phyloP scores from a whole-genome alignment of 1,140 invertebrate genomes.

The Euborellia annulipes region DNA sequence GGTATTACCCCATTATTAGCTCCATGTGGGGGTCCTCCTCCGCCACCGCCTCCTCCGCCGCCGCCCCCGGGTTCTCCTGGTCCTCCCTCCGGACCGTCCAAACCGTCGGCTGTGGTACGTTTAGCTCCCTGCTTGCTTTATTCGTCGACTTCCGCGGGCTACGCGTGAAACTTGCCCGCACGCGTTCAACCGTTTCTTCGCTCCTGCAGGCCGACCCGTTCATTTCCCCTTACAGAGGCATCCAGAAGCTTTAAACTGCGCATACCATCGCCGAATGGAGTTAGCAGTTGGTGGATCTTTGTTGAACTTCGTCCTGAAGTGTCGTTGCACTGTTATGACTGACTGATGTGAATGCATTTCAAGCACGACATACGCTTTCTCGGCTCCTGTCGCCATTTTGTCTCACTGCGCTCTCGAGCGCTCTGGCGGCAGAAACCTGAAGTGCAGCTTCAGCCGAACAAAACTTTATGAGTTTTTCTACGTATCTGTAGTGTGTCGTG shows the following conservation, averaged over 20 bases:
- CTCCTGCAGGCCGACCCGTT: not conserved
- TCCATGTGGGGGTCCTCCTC: too few relatives aligned
- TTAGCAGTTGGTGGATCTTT: conserved; percentile 6
- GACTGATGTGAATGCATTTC: conserved; percentile 6
- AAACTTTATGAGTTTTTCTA: conserved; percentile 9
- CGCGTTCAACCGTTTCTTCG: conserved; percentile 7
- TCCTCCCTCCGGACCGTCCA: too few relatives aligned
- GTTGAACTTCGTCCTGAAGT: conserved; percentile 6
- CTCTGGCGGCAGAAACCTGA: conserved; percentile 1
- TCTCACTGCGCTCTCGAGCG: not conserved
- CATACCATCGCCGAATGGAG: conserved; percentile 8
- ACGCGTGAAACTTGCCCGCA: conserved; percentile 9
- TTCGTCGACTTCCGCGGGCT: conserved; percentile 10
- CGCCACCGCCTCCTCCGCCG: too few relatives aligned
- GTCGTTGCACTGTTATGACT: conserved; percentile 5
- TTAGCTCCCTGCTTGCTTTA: conserved; percentile 10
- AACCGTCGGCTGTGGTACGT: conserved; percentile 11
- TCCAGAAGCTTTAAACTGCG: conserved; percentile 5
- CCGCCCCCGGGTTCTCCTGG: too few relatives aligned
- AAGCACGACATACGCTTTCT: conserved; percentile 7
- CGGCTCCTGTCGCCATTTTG: conserved; percentile 4
- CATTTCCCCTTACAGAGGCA: conserved; percentile 9
- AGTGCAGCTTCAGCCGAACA: conserved; percentile 2
- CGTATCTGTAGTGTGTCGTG: not conserved
- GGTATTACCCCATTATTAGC: too few relatives aligned